phyloP scores from a whole-genome alignment of 1,140 invertebrate species.

The Acromyrmex charruanus region DNA sequence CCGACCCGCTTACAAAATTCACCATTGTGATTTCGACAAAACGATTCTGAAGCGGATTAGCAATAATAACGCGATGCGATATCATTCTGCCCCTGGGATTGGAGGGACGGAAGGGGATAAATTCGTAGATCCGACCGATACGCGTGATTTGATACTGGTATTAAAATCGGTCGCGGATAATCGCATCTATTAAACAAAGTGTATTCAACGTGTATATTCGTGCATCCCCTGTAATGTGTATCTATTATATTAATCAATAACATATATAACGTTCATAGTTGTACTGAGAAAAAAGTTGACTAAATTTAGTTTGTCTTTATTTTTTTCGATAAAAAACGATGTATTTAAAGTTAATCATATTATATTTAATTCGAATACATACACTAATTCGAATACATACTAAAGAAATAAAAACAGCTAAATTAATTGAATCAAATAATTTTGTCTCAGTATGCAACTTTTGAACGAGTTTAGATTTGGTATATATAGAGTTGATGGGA shows the following conservation, averaged over 20 bases:
- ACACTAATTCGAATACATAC: too few species aligned
- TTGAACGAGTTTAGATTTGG: not conserved
- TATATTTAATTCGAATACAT: too few species aligned
- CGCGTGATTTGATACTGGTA: constrained; percentile 44
- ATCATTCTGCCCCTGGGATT: not conserved
- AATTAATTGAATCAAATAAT: too few species aligned
- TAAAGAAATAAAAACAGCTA: too few species aligned
- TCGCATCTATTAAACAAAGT: constrained; percentile 56
- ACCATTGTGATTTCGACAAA: constrained; percentile 62
- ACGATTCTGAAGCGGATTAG: constrained; percentile 59
- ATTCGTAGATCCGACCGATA: constrained; percentile 53
- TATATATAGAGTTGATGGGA: not conserved
- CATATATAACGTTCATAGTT: constrained; percentile 16
- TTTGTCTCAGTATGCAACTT: not conserved
- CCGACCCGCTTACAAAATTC: constrained; percentile 58
- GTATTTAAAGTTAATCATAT: too few species aligned
- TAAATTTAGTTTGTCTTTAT: too few species aligned
- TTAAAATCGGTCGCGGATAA: constrained; percentile 47
- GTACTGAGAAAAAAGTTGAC: not conserved
- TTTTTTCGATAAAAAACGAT: too few species aligned
- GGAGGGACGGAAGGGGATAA: not conserved
- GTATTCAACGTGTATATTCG: constrained; percentile 10
- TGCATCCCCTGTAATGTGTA: constrained; percentile 13
- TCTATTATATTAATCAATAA: constrained; percentile 21
- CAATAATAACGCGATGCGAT: constrained; percentile 50